Evolutionary conservation across 2,888 invertebrate genomes (phyloP), one percentile per base, ranked within the genome.

Genomic region (Spisula solida): DNA sequence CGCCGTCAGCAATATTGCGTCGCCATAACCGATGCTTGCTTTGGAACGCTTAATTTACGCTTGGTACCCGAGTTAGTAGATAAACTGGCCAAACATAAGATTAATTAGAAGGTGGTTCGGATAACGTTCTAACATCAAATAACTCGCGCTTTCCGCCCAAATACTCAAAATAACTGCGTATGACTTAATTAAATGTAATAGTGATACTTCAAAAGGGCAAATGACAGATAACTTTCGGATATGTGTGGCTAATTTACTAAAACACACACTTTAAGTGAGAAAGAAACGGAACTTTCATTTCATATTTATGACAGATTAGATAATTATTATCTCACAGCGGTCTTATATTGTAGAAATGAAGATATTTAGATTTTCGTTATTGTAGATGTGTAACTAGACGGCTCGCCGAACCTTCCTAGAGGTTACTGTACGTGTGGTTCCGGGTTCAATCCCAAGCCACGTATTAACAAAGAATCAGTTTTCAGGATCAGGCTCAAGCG

Each of bases 11-110:
- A 82, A 25, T 31, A 31, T 83, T 83, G 29, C 51, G 83, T 83
- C n/a, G 70, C 75, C 83, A 83, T 78, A 83, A 75, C 83, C 75
- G 2, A 29, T 20, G 48, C 51, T 83, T 48, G 47, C 75, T 29
- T 83, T 75, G 14, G 83, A 83, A 75, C 75, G 29, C 18, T 75
- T 47, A 78, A 83, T 75, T 75, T 83, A 75, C 48, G 10, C 29
- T 75, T 70, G 29, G 83, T 70, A 75, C 51, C 47, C 51, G 20
- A 51, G 51, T 83, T 83, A 31, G 34, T 18, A 31, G 31, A 31
- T 31, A 75, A 75, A 14, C 34, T 18, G 34, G 34, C 34, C 12
- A 75, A 31, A 75, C 75, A 75, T 0, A 66, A 75, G 75, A 75
- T 75, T 75, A 75, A 75, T 75, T 31, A 75, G 16, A 18, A 75